phyloP scores from a whole-genome alignment of 2,888 invertebrate genomes.

The Drosophila melanosoma region DNA sequence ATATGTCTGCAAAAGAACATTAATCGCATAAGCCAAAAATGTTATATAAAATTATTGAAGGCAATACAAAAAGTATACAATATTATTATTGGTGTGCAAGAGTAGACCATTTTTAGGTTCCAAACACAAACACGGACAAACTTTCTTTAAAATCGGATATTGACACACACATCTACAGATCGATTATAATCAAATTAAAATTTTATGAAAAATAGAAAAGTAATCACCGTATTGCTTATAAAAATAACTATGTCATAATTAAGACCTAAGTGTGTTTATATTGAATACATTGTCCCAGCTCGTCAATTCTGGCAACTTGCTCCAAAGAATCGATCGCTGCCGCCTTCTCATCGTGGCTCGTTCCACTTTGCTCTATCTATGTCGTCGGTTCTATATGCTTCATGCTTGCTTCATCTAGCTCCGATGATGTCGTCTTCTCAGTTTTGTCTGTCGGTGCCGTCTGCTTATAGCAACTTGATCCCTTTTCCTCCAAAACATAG shows the following conservation, averaged over 20 bases:
- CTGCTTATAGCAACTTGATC: not conserved
- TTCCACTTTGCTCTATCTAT: not conserved
- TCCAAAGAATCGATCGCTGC: not conserved
- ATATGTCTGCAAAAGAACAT: too few relatives aligned
- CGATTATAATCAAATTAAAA: not conserved
- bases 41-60: not conserved
- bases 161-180: not conserved
- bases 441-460: not conserved
- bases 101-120: not conserved
- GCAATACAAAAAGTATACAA: not conserved
- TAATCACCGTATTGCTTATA: not conserved
- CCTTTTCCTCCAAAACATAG: not conserved
- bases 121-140: not conserved
- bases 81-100: not conserved
- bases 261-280: not conserved
- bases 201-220: not conserved
- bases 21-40: not conserved
- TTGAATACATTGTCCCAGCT: not conserved
- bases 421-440: not conserved
- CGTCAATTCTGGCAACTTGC: not conserved
- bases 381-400: not conserved
- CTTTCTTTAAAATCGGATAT: not conserved
- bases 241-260: not conserved
- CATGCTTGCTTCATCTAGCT: not conserved
- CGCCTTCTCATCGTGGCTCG: not conserved